Conservation (phyloP, 2,888 invertebrate genomes). For the Heliothis peltigera region DNA sequence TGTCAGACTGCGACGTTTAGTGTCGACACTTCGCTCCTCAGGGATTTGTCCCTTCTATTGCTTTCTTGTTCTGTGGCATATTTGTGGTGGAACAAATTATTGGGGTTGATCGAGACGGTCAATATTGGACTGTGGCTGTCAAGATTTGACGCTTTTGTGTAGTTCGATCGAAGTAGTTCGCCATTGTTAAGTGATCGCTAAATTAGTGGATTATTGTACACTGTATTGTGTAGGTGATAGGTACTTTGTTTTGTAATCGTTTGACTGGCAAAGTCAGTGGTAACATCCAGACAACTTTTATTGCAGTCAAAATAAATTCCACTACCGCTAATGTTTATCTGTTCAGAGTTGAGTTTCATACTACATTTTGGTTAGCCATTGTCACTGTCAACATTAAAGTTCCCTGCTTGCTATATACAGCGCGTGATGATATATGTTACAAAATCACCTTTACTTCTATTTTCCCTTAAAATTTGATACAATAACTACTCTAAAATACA, state of each 20-base stretch:
- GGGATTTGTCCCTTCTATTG: conserved; percentile 62
- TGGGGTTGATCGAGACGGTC: conserved; percentile 38
- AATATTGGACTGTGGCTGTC: conserved; percentile 43
- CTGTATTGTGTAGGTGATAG: background rate
- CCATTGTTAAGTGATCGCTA: background rate
- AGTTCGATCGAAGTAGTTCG: background rate
- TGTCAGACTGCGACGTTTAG: conserved; percentile 73
- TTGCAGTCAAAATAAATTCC: too few species aligned
- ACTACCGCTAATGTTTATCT: too few species aligned
- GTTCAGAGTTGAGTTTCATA: too few species aligned
- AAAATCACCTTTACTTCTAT: too few species aligned
- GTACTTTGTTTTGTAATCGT: background rate
- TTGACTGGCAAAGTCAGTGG: too few species aligned
- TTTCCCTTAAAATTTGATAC: too few species aligned
- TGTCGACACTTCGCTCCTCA: conserved; percentile 61
- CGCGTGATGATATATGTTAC: too few species aligned
- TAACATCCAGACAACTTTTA: too few species aligned
- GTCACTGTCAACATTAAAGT: too few species aligned
- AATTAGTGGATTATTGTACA: conserved; percentile 1
- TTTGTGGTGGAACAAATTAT: conserved; percentile 48
- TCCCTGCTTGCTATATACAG: too few species aligned
- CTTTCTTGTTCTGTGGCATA: conserved; percentile 53
- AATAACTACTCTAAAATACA: background rate
- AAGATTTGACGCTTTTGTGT: conserved; percentile 23
- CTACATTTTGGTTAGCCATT: too few species aligned